phyloP scores from a whole-genome alignment of 2,113 vertebrate genomes.

The Lepidothrix coronata region DNA sequence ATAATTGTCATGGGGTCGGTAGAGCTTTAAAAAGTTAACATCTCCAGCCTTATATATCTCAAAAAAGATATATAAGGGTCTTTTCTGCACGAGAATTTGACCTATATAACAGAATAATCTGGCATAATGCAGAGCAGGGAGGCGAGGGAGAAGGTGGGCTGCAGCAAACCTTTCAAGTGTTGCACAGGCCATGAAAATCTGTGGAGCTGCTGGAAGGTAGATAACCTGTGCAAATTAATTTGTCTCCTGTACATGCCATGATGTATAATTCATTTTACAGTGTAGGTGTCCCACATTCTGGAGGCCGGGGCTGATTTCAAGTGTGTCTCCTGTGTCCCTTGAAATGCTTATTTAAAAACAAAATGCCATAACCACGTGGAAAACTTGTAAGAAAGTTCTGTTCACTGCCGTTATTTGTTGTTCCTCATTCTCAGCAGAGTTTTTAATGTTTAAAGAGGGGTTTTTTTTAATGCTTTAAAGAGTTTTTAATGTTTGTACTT shows the following conservation, averaged over 20 bases:
- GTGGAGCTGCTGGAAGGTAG: conserved; percentile 3
- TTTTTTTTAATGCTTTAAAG: not conserved
- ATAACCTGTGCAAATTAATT: conserved; percentile 35
- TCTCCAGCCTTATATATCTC: not conserved
- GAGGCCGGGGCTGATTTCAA: not conserved
- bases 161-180: conserved; percentile 30
- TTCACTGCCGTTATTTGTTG: not conserved
- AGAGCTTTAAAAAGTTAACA: not conserved
- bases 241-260: not conserved
- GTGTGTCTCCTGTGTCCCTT: not conserved
- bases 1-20: conserved; percentile 24
- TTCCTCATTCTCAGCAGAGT: not conserved
- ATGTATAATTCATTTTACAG: not conserved
- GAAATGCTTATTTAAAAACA: not conserved
- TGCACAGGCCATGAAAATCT: not conserved
- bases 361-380: not conserved
- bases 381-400: not conserved
- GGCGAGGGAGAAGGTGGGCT: not conserved
- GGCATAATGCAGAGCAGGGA: not conserved
- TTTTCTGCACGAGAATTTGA: not conserved
- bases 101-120: conserved; percentile 28
- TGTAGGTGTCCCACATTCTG: not conserved
- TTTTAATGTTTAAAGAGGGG: not conserved
- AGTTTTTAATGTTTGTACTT: not conserved
- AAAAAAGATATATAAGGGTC: not conserved